phyloP scores from a whole-genome alignment of 2,797 vertebrate species.

The Loris lydekkerianus region DNA sequence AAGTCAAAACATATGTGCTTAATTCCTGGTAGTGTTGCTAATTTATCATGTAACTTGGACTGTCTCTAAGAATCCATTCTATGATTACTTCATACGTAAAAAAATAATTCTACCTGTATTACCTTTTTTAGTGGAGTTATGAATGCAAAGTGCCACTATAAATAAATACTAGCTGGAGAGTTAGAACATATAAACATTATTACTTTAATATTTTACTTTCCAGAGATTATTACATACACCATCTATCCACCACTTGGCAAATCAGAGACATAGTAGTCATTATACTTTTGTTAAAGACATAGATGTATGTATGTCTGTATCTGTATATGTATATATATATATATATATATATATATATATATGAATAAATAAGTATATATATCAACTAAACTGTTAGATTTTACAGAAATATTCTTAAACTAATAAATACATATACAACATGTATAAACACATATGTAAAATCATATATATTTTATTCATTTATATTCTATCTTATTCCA shows the following conservation, averaged over 20 bases:
- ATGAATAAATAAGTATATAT: not conserved
- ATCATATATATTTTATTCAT: not conserved
- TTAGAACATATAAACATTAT: not conserved
- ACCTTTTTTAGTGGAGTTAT: not conserved
- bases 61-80: not conserved
- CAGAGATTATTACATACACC: not conserved
- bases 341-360: not conserved
- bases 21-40: constrained; percentile 6
- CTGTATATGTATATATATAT: too few species aligned
- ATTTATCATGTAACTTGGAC: not conserved
- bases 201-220: not conserved
- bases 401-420: constrained; percentile 14
- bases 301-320: not conserved
- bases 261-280: not conserved
- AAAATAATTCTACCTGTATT: not conserved
- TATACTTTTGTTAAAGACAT: constrained; percentile 19
- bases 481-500: not conserved
- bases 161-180: not conserved
- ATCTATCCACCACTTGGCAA: not conserved
- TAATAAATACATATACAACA: not conserved
- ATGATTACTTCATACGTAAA: constrained; percentile 31
- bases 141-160: not conserved
- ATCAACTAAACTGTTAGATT: not conserved
- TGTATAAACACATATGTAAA: not conserved
- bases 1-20: not conserved